Conservation (phyloP, 92 coral and sea anemone species). For the Heliopora coerulea region DNA sequence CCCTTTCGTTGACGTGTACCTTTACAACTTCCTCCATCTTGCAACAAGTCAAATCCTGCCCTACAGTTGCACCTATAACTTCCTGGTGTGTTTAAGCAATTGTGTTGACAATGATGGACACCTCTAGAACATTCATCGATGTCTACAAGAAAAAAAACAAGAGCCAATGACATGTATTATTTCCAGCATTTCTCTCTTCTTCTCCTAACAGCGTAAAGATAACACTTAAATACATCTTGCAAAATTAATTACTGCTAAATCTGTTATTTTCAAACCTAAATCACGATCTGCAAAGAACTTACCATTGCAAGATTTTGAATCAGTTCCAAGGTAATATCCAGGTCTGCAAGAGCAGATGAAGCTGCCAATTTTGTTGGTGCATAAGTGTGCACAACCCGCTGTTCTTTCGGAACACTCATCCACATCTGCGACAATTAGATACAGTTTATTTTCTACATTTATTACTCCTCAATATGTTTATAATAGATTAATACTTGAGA, state of each 20-base stretch:
- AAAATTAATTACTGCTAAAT: too few species aligned
- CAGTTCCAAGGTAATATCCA: slow-evolving; percentile 39
- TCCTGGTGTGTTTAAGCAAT: slow-evolving; percentile 58
- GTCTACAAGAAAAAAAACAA: slow-evolving; percentile 30
- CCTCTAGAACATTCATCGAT: slow-evolving; percentile 58
- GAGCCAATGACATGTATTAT: background rate
- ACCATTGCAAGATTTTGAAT: slow-evolving; percentile 46
- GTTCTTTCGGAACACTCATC: slow-evolving; percentile 30
- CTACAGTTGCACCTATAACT: slow-evolving; percentile 61
- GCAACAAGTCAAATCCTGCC: slow-evolving; percentile 54
- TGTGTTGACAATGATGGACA: slow-evolving; percentile 51
- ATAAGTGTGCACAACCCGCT: slow-evolving; percentile 48
- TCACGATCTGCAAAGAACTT: background rate
- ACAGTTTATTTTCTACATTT: background rate
- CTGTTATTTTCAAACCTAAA: too few species aligned
- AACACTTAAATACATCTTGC: too few species aligned
- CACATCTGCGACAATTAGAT: slow-evolving; percentile 22
- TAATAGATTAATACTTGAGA: too few species aligned
- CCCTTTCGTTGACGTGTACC: slow-evolving; percentile 19
- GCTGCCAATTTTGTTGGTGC: slow-evolving; percentile 42
- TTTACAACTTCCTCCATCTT: slow-evolving; percentile 53
- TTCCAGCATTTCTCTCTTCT: too few species aligned
- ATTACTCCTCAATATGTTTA: too few species aligned
- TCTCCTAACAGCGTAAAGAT: too few species aligned
- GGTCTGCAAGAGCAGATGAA: slow-evolving; percentile 40